phyloP scores from a whole-genome alignment of 2,797 vertebrate genomes.

The Antennarius maculatus region DNA sequence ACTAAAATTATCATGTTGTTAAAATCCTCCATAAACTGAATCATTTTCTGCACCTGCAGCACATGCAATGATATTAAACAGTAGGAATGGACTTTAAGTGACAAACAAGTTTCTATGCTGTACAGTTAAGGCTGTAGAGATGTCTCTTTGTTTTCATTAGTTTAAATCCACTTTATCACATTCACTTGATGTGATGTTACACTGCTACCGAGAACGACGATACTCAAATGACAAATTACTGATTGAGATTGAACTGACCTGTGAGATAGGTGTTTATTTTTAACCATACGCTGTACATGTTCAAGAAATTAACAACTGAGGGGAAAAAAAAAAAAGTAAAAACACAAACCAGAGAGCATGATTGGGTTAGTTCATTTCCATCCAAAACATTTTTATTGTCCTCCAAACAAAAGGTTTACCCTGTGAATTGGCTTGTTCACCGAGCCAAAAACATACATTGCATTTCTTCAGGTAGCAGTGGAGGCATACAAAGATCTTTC shows the following conservation, averaged over 20 bases:
- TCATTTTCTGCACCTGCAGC: neutral
- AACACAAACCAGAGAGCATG: conserved; percentile 59
- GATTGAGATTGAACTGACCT: conserved; percentile 41
- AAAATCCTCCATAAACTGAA: neutral
- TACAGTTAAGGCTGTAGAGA: too few relatives aligned
- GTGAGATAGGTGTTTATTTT: conserved; percentile 49
- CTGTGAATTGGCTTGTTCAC: conserved; percentile 69
- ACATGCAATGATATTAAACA: neutral
- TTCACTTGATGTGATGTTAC: neutral
- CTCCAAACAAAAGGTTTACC: conserved; percentile 77
- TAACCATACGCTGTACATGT: conserved; percentile 53
- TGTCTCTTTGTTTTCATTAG: too few relatives aligned
- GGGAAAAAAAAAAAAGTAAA: conserved; percentile 2
- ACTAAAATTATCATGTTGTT: neutral
- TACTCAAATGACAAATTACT: conserved; percentile 28
- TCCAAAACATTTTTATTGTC: conserved; percentile 81
- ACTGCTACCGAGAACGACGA: conserved; percentile 11
- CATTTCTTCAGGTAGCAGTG: conserved; percentile 77
- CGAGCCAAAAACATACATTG: conserved; percentile 77
- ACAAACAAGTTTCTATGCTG: too few relatives aligned
- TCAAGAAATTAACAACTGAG: conserved; percentile 47
- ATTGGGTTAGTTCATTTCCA: conserved; percentile 76
- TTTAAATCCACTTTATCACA: too few relatives aligned
- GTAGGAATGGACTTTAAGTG: neutral
- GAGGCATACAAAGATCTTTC: conserved; percentile 70